Base-by-base conservation (phyloP, 2,888 invertebrate species). In the Hybos culiciformis region DNA sequence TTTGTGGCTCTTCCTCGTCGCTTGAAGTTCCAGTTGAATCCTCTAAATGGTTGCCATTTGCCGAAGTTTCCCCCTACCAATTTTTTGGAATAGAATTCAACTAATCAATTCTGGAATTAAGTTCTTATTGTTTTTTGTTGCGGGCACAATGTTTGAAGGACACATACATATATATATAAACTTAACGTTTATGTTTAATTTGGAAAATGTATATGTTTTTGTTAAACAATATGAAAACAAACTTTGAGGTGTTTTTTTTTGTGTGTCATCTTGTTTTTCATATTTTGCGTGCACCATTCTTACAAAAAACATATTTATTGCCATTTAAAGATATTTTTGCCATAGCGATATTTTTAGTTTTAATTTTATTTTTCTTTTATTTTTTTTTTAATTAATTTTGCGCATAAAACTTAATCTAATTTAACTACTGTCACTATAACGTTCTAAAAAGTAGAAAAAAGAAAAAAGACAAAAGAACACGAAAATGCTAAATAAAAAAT, bases 31-130 rank as follows among this genome's bases (percentile, higher is more conserved):
- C 64, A 64, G 57, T 63, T 59, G 56, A 63, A 63, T 62, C 61
- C 62, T 58, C 57, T 63, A 64, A 65, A 63, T 62, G 59, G 66
- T 61, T 62, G 65, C 66, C 66, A 66, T 65, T 66, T 63, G 62
- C 62, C 63, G 63, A 60, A 61, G 62, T 59, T 66, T 66, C 66
- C 66, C 66, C 66, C 66, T 66, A 65, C 66, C 66, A 65, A 66
- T 66, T 66, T 60, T 63, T 64, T 59, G 65, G 63, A 65, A 64
- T 64, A 65, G 63, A 66, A 62, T 65, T 64, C 65, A 65, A 64
- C 64, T 64, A 64, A 64, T 64, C 65, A 52, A 52, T 50, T 51
- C 46, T 52, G 53, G 52, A 52, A 55, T 51, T 52, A 54, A 53
- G 50, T 51, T 52, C 44, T 50, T 44, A 47, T 41, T 43, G 39